These are phyloP conservation scores for Nymphalis io DNA, from an alignment of 1,140 invertebrate genomes.

Conservation along the genomic window DNA sequence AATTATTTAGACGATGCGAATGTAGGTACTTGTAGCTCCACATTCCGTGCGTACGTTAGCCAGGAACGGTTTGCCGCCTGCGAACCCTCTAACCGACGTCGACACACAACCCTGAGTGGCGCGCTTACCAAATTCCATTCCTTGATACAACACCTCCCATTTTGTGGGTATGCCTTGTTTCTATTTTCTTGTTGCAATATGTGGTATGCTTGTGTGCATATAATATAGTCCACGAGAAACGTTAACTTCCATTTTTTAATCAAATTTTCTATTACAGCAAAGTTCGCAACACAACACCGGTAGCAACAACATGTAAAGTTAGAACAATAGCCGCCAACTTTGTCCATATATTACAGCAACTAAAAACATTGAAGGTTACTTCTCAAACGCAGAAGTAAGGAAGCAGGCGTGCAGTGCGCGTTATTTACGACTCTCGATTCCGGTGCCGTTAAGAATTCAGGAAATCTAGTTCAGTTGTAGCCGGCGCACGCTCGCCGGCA, in stretches of 20 bases:
- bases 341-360: slow-evolving; percentile 45
- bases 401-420: slow-evolving; percentile 62
- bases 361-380: slow-evolving; percentile 55
- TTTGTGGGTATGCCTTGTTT: slow-evolving; percentile 37
- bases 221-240: background rate
- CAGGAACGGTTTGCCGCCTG: slow-evolving; percentile 56
- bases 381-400: slow-evolving; percentile 59
- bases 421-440: slow-evolving; percentile 77
- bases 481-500: slow-evolving; percentile 32
- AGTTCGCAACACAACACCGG: slow-evolving; percentile 12
- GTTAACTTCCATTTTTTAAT: background rate
- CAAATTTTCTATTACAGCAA: slow-evolving; percentile 5
- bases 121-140: slow-evolving; percentile 61
- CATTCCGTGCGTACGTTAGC: slow-evolving; percentile 62
- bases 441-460: slow-evolving; percentile 57
- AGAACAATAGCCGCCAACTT: slow-evolving; percentile 40
- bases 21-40: slow-evolving; percentile 51
- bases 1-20: slow-evolving; percentile 60
- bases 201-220: background rate
- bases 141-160: slow-evolving; percentile 42
- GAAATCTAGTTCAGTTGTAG: slow-evolving; percentile 43
- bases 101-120: slow-evolving; percentile 50
- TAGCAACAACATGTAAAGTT: slow-evolving; percentile 22
- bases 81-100: slow-evolving; percentile 53
- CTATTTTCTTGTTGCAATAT: slow-evolving; percentile 27